These are phyloP conservation scores for Oncorhynchus keta DNA, from an alignment of 2,113 vertebrate species.

Conservation along the genomic window DNA sequence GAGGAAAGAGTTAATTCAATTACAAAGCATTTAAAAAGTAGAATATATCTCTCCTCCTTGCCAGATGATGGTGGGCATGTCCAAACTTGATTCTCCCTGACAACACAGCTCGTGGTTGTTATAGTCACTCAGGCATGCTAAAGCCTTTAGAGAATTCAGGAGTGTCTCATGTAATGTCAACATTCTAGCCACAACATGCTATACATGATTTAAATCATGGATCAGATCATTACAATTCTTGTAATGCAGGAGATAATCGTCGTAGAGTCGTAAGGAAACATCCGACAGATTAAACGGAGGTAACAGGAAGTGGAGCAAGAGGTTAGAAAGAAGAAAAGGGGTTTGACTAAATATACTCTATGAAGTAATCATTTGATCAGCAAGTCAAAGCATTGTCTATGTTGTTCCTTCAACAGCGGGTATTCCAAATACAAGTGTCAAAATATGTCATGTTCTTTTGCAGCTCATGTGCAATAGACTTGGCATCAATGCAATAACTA, in stretches of 20 bases:
- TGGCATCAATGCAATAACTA: conserved; percentile 57
- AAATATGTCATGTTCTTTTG: conserved; percentile 64
- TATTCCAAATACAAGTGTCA: conserved; percentile 58
- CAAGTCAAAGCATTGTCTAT: conserved; percentile 22
- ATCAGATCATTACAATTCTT: conserved; percentile 19
- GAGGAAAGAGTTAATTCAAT: conserved; percentile 78
- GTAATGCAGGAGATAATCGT: not conserved
- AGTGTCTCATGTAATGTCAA: conserved; percentile 54
- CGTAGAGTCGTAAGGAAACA: not conserved
- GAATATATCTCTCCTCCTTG: conserved; percentile 32
- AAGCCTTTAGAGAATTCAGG: conserved; percentile 50
- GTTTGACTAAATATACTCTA: not conserved
- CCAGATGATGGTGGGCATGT: conserved; percentile 80
- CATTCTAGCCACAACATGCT: conserved; percentile 63
- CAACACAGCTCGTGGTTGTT: conserved; percentile 53
- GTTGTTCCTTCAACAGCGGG: conserved; percentile 39
- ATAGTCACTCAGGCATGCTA: conserved; percentile 56
- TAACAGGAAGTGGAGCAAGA: too few species aligned
- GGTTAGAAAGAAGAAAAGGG: not conserved
- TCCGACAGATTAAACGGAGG: not conserved
- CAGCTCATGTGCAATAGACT: conserved; percentile 63
- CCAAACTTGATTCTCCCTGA: conserved; percentile 76
- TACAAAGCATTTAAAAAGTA: conserved; percentile 68
- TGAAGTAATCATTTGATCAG: not conserved
- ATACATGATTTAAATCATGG: conserved; percentile 49